These are phyloP conservation scores for Drosophila buzzatii DNA, from an alignment of 2,888 invertebrate genomes.

Conservation along the genomic window DNA sequence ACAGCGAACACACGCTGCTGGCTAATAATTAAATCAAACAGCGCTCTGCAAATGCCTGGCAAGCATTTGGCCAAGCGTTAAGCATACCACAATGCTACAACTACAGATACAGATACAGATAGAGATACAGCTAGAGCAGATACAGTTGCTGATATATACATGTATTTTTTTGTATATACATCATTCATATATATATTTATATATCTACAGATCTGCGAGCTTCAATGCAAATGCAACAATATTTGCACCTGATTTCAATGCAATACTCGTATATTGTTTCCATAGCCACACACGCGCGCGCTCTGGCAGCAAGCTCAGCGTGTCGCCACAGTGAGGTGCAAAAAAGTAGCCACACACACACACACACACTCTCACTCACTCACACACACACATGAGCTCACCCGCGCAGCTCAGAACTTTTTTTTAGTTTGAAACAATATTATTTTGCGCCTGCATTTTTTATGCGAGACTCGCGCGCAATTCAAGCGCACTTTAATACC, in stretches of 20 bases:
- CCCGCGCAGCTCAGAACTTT: conserved; percentile 21
- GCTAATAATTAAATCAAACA: conserved; percentile 73
- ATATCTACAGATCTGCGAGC: conserved; percentile 10
- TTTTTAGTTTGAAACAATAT: conserved; percentile 37
- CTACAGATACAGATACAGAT: too few relatives aligned
- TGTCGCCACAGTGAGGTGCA: neutral
- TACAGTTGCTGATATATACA: conserved; percentile 1
- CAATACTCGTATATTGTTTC: conserved; percentile 52
- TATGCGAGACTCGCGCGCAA: conserved; percentile 68
- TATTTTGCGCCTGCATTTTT: conserved; percentile 63
- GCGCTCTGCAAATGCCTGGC: conserved; percentile 49
- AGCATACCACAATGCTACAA: neutral
- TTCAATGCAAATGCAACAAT: conserved; percentile 68
- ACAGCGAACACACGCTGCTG: conserved; percentile 30
- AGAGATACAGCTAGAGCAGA: neutral
- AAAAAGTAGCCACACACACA: conserved; percentile 5
- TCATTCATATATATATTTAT: conserved; percentile 1
- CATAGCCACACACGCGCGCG: conserved; percentile 18
- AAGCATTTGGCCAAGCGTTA: conserved; percentile 46
- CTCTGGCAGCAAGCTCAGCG: neutral
- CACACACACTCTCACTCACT: conserved; percentile 1
- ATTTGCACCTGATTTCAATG: conserved; percentile 75
- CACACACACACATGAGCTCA: neutral
- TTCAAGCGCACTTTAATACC: conserved; percentile 62
- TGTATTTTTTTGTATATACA: conserved; percentile 3